Conservation (phyloP, 2,113 vertebrate species). For the Tachysurus fulvidraco region DNA sequence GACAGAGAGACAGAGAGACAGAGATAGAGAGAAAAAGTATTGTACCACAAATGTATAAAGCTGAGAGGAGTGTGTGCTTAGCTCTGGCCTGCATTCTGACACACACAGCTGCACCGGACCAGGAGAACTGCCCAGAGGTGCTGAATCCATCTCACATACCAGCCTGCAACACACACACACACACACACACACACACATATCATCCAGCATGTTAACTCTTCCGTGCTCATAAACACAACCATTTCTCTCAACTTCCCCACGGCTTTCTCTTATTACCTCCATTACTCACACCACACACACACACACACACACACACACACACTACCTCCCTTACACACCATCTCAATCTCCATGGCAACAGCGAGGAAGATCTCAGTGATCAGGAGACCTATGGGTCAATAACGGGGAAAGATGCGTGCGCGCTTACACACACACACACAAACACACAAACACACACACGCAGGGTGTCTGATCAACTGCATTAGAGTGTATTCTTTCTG, state of each 20-base stretch:
- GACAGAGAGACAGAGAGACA: background rate
- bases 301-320: background rate
- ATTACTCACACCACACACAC: slow-evolving; percentile 20
- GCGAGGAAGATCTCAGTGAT: slow-evolving; percentile 8
- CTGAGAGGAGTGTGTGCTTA: slow-evolving; percentile 84
- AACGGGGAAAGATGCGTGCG: background rate
- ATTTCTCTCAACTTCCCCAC: slow-evolving; percentile 31
- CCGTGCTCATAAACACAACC: slow-evolving; percentile 42
- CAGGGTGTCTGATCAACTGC: background rate
- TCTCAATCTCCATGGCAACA: slow-evolving; percentile 43
- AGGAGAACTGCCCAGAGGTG: slow-evolving; percentile 73
- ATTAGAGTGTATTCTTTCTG: slow-evolving; percentile 6
- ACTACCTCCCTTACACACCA: slow-evolving; percentile 13
- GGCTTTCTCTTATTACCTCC: slow-evolving; percentile 33
- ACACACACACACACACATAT: slow-evolving; percentile 37
- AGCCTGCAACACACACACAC: slow-evolving; percentile 76
- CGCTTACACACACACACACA: slow-evolving; percentile 15
- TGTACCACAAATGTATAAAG: slow-evolving; percentile 90
- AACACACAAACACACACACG: slow-evolving; percentile 18
- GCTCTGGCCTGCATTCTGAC: slow-evolving; percentile 90
- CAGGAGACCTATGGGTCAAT: slow-evolving; percentile 34
- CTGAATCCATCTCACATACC: slow-evolving; percentile 92
- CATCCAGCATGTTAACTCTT: slow-evolving; percentile 38
- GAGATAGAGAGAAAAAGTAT: background rate
- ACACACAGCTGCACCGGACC: slow-evolving; percentile 91